Base-by-base conservation (phyloP, 2,113 vertebrate genomes). In the Hippocampus abdominalis region DNA sequence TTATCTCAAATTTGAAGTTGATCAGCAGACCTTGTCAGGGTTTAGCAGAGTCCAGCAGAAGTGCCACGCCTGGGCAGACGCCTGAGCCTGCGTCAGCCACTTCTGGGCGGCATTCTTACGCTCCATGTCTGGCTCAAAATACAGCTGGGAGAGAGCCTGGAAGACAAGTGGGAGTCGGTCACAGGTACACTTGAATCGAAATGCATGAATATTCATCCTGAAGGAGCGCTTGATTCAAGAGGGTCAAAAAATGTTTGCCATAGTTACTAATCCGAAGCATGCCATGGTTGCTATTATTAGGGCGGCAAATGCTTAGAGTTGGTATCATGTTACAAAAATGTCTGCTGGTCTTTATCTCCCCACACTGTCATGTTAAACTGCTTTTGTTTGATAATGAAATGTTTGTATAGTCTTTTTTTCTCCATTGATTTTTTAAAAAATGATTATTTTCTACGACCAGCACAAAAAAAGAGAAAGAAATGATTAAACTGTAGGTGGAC, bases 111-210 rank as follows among this genome's bases (percentile, higher is more conserved):
- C 77, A 81, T 95, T 96, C 92, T 99, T 99, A 84, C 89, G 94
- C 79, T 94, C 94, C 78, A 98, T 98, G 88, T 95, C 95, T n/a
- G 96, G 95, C 84, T 99, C 96, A 1, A 98, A 99, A 92, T 98
- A 98, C 53, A 99, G 91, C 89, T 98, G 96, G 87, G 95, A 95
- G 80, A 99, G 95, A 71, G 96, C 96, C 97, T 99, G 88, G 1
- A 15, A 27, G n/a, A 64, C 39, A 25, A 15, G 40, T 4, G 23
- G n/a, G 20, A 12, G 2, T 21, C 40, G 40, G 66, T 42, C 54
- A 36, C 18, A 42, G 3, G 40, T 71, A 15, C 27, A 32, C 6
- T 53, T 23, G 39, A 12, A 54, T 3, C 9, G 3, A 54, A 48
- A 40, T 9, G 7, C 25, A 72, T 59, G 15, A 76, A 25, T 11